Base-by-base conservation (phyloP, 2,888 invertebrate genomes). In the Cantharis rufa region DNA sequence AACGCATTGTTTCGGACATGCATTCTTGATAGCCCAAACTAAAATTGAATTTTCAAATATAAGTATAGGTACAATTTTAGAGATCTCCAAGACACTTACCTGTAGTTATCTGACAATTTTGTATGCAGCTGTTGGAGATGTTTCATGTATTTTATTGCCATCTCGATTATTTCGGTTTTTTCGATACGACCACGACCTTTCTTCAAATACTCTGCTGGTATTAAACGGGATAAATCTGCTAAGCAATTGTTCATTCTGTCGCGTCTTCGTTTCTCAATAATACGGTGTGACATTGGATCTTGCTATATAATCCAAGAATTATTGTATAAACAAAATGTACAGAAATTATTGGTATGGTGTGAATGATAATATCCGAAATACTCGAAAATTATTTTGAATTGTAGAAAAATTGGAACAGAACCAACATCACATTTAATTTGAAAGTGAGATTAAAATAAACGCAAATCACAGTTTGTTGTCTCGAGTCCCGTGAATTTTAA, bases 221-320 rank as follows among this genome's bases (percentile, higher is more conserved):
- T 97, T 72, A 98, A 92, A 62, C 97, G 92, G 72, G 97, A 97
- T 28, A 98, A 91, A 88, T 98, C 97, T 0, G 97, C 97, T 77
- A 98, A 89, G 86, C 98, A 98, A 88, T 97, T 98, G 90, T 98
- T 98, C 98, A 98, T 98, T 74, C 98, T 93, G 89, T 98, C 98
- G 21, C 98, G 90, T 48, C 98, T 92, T 69, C 98, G 91, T 88
- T 98, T 98, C 89, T 98, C 98, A 81, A 98, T 98, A 82, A 98
- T 97, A 77, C 98, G 93, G 88, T 98, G 98, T n/a, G 98, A 98
- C 93, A 97, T 92, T 69, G 98, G 98, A 88, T 98, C 98, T 96
- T 98, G 94, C 92, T 94, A 89, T 1, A 74, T 48, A 48, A 48
- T n/a, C 1, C 7, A n/a, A n/a, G 3, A 48, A n/a, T 48, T n/a